These are phyloP conservation scores for Muscina levida DNA, from an alignment of 2,888 invertebrate species.

Conservation along the genomic window DNA sequence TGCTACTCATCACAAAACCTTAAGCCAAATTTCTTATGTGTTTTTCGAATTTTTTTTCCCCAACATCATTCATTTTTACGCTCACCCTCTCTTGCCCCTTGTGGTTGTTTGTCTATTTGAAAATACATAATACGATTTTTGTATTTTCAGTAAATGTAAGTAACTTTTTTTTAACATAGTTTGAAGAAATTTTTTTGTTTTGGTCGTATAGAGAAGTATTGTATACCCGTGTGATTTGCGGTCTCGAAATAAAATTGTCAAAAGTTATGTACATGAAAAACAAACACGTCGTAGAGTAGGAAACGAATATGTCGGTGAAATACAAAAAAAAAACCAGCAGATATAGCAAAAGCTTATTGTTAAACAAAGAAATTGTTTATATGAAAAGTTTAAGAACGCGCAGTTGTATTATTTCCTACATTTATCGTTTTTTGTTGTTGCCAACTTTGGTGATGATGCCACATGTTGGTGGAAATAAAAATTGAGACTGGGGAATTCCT, in stretches of 20 bases:
- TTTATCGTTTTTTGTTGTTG: not conserved
- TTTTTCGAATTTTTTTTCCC: not conserved
- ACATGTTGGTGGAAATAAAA: not conserved
- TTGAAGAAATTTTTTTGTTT: too few relatives aligned
- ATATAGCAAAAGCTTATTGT: not conserved
- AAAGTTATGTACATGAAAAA: too few relatives aligned
- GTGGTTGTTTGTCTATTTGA: not conserved
- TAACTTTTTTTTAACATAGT: too few relatives aligned
- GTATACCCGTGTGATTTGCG: conserved; percentile 7
- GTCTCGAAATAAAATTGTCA: not conserved
- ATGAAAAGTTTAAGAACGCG: not conserved
- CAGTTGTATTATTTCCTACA: not conserved
- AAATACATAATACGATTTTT: too few relatives aligned
- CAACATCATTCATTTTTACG: too few relatives aligned
- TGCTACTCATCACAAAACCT: not conserved
- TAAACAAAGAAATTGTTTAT: not conserved
- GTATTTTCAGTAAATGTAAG: too few relatives aligned
- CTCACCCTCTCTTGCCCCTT: too few relatives aligned
- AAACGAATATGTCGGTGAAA: too few relatives aligned
- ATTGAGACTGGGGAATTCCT: too few relatives aligned
- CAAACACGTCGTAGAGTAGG: too few relatives aligned
- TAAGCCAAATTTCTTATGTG: conserved; percentile 1
- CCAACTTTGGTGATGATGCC: conserved; percentile 6
- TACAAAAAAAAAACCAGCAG: conserved; percentile 2
- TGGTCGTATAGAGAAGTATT: not conserved